Conservation (phyloP, 2,113 vertebrate genomes). For the Cariama cristata region DNA sequence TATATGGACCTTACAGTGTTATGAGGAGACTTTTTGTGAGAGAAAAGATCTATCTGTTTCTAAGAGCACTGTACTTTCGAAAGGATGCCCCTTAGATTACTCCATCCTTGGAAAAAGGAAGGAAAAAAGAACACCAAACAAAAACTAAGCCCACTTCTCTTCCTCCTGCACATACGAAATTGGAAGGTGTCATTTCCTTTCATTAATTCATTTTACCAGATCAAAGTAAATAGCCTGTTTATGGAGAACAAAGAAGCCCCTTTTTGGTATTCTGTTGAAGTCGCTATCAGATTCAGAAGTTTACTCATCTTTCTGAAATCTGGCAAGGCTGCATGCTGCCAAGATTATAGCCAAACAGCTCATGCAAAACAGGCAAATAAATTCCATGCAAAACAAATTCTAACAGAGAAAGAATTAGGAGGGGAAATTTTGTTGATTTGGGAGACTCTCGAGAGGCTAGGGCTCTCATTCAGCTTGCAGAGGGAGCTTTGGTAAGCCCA, state of each 20-base stretch:
- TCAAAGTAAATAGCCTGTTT: conserved; percentile 95
- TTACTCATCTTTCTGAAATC: conserved; percentile 82
- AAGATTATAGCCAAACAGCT: conserved; percentile 78
- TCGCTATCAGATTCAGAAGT: conserved; percentile 87
- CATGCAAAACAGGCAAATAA: conserved; percentile 64
- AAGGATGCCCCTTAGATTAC: conserved; percentile 25
- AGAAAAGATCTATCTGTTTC: conserved; percentile 65
- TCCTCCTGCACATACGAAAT: not conserved
- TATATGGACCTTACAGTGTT: conserved; percentile 78
- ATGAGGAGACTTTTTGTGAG: conserved; percentile 72
- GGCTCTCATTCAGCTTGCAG: not conserved
- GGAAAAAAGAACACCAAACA: not conserved
- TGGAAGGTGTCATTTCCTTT: conserved; percentile 74
- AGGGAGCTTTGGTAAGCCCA: not conserved
- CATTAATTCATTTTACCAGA: conserved; percentile 84
- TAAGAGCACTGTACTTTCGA: conserved; percentile 14
- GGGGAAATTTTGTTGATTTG: conserved; percentile 35
- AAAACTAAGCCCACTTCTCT: conserved; percentile 46
- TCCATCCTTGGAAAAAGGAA: not conserved
- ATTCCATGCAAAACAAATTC: conserved; percentile 63
- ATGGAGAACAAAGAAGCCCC: conserved; percentile 87
- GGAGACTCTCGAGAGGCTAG: not conserved
- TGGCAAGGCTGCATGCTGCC: conserved; percentile 78
- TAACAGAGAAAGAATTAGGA: conserved; percentile 30
- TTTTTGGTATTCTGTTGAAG: conserved; percentile 79